Conservation (phyloP, 2,888 invertebrate genomes). For the Stenchaetothrips biformis region DNA sequence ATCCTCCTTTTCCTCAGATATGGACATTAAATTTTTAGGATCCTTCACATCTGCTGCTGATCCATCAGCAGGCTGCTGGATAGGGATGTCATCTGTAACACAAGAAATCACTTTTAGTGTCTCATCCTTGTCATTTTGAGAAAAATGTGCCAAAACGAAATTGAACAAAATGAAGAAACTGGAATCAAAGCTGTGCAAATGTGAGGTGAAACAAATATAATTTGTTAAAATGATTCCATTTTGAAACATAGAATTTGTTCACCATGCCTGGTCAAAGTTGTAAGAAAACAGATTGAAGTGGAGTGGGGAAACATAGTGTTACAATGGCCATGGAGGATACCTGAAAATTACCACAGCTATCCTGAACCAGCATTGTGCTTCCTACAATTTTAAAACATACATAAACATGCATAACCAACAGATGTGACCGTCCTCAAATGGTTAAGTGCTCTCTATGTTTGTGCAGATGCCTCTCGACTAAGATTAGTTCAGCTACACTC, state of each 20-base stretch:
- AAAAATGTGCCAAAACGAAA: conserved; percentile 31
- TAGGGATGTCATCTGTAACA: conserved; percentile 78
- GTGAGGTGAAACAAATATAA: too few species aligned
- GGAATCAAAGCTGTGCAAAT: too few species aligned
- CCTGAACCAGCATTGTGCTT: not conserved
- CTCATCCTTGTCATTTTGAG: conserved; percentile 34
- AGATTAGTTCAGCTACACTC: not conserved
- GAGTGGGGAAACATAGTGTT: not conserved
- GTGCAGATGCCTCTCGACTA: not conserved
- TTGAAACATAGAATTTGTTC: not conserved
- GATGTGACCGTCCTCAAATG: not conserved
- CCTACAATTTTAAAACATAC: not conserved
- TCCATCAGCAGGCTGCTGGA: conserved; percentile 58
- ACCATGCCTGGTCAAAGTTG: not conserved
- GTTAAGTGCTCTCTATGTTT: not conserved
- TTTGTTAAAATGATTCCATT: too few species aligned
- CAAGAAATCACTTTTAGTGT: conserved; percentile 25
- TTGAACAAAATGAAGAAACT: too few species aligned
- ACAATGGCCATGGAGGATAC: not conserved
- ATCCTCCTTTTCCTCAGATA: conserved; percentile 62
- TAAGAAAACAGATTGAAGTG: conserved; percentile 1
- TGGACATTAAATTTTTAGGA: conserved; percentile 54
- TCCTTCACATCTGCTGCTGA: conserved; percentile 50
- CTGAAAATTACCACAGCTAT: not conserved
- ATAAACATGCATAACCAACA: not conserved